phyloP scores from a whole-genome alignment of 2,888 invertebrate genomes.

The Sinopyrophorus schimmeli region DNA sequence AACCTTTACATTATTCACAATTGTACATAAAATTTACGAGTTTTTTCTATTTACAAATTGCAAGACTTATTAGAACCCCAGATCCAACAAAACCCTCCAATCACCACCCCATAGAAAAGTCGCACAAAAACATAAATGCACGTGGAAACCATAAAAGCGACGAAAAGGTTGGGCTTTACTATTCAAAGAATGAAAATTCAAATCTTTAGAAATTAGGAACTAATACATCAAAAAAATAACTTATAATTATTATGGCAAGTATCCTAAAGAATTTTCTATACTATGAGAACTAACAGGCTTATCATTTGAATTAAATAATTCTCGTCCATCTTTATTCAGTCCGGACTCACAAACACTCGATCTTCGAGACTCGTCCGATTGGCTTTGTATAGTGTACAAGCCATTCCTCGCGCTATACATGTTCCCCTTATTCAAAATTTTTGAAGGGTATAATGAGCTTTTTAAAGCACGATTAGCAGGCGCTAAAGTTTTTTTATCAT shows the following conservation, averaged over 20 bases:
- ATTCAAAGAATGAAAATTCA: too few species aligned
- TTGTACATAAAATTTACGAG: background rate
- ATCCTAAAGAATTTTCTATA: constrained; percentile 67
- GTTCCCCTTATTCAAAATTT: constrained; percentile 35
- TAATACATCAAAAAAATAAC: too few species aligned
- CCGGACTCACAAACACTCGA: constrained; percentile 42
- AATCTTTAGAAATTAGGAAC: too few species aligned
- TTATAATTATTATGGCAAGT: constrained; percentile 65
- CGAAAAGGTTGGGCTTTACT: too few species aligned
- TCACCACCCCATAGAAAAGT: too few species aligned
- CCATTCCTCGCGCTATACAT: constrained; percentile 55
- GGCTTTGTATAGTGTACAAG: constrained; percentile 55
- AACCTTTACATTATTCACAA: too few species aligned
- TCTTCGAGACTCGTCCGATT: constrained; percentile 53
- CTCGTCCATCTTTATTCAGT: constrained; percentile 34
- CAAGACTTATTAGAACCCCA: background rate
- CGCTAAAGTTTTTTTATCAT: constrained; percentile 1
- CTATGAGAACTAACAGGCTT: constrained; percentile 56
- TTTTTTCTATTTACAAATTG: too few species aligned
- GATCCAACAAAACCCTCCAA: constrained; percentile 5
- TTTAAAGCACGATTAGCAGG: constrained; percentile 47
- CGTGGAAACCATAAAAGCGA: too few species aligned
- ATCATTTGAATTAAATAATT: constrained; percentile 33
- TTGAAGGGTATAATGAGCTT: constrained; percentile 46
- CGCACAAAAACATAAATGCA: too few species aligned